Conservation (phyloP, 2,888 invertebrate genomes). For the Synergus gifuensis region DNA sequence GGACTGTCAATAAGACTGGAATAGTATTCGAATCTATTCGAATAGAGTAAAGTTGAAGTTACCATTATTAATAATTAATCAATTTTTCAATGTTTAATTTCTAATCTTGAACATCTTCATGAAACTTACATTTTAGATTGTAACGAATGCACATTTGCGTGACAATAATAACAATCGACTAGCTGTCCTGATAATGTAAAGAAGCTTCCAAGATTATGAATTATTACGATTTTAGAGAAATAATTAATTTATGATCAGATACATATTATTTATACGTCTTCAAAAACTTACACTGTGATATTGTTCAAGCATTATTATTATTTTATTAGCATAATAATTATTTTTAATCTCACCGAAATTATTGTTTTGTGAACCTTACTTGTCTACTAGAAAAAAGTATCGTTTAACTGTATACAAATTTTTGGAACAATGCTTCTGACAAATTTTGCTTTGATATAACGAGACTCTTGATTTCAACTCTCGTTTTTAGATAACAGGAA, state of each 20-base stretch:
- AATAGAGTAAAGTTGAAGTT: not conserved
- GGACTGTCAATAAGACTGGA: not conserved
- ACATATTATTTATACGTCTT: not conserved
- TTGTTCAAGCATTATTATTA: slow-evolving; percentile 18
- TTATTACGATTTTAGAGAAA: not conserved
- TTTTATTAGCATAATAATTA: slow-evolving; percentile 6
- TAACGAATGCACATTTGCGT: not conserved
- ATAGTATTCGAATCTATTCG: slow-evolving; percentile 1
- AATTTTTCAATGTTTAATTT: not conserved
- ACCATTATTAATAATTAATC: not conserved
- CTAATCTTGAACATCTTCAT: not conserved
- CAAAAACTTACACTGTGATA: slow-evolving; percentile 22
- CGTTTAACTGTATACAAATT: slow-evolving; percentile 42
- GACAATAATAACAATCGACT: slow-evolving; percentile 14
- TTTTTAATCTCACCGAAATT: slow-evolving; percentile 23
- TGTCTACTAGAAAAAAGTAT: slow-evolving; percentile 38
- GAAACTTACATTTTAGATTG: slow-evolving; percentile 4
- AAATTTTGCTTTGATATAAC: slow-evolving; percentile 42
- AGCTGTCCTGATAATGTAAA: not conserved
- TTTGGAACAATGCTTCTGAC: slow-evolving; percentile 7
- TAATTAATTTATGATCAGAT: not conserved
- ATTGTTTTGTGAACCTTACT: slow-evolving; percentile 8
- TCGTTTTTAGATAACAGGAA: slow-evolving; percentile 1
- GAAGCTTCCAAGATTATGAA: slow-evolving; percentile 10
- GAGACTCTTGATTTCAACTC: slow-evolving; percentile 49